Evolutionary conservation across 2,797 vertebrate species (phyloP).

Genomic region (Nannoperca australis): DNA sequence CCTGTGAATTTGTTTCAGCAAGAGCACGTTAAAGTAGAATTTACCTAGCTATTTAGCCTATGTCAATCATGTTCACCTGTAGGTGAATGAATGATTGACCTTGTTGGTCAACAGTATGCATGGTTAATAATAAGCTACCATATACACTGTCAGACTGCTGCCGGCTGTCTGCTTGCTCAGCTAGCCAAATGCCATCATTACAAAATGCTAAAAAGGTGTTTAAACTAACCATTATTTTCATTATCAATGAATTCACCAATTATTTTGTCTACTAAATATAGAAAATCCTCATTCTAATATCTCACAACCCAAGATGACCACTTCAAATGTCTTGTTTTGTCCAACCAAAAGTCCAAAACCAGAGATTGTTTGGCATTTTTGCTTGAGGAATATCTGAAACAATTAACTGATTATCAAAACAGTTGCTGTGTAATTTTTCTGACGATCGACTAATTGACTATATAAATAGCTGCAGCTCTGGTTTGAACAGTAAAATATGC

Average conservation of each 20-base stretch:
- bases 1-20: neutral
- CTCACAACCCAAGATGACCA: neutral
- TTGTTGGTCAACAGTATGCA: neutral
- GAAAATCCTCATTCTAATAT: neutral
- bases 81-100: neutral
- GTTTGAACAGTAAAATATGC: neutral
- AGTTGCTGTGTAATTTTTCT: neutral
- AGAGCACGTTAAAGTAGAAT: neutral
- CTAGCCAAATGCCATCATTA: neutral
- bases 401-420: neutral
- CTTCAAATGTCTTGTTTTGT: neutral
- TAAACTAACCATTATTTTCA: neutral
- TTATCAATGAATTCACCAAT: neutral
- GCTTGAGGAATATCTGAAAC: neutral
- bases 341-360: too few species aligned
- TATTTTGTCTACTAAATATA: too few species aligned
- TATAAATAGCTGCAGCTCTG: neutral
- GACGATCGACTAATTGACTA: neutral
- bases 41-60: neutral
- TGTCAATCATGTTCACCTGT: neutral
- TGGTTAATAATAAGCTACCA: neutral
- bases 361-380: neutral
- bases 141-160: neutral
- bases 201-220: neutral
- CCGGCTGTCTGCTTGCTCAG: too few species aligned